Conservation (phyloP, 2,797 vertebrate genomes). For the Lithobates pipiens region DNA sequence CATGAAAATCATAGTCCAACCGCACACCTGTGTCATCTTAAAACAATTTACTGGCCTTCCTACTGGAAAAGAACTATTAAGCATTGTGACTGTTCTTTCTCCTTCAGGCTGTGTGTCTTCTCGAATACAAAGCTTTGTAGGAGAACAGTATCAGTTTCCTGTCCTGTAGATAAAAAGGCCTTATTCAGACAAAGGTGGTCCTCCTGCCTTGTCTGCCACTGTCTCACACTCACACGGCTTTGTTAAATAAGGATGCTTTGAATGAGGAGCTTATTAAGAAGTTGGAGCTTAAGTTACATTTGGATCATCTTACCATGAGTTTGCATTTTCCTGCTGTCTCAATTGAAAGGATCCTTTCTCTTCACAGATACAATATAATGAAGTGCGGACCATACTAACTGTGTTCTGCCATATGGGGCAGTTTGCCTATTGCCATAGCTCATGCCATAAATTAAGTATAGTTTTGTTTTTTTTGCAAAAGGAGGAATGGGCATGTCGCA, state of each 20-base stretch:
- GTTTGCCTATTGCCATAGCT: too few species aligned
- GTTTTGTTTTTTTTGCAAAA: too few species aligned
- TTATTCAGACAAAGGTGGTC: not conserved
- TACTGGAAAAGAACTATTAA: not conserved
- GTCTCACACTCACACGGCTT: not conserved
- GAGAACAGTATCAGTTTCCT: conserved; percentile 8
- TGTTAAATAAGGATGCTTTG: not conserved
- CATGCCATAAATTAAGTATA: too few species aligned
- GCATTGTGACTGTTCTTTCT: not conserved
- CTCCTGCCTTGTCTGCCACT: not conserved
- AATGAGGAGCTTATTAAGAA: not conserved
- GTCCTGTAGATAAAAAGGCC: not conserved
- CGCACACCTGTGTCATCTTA: not conserved
- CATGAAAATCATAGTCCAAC: not conserved
- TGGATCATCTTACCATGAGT: not conserved
- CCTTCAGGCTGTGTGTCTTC: not conserved
- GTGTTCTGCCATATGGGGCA: not conserved
- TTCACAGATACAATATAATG: not conserved
- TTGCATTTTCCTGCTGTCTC: conserved; percentile 6
- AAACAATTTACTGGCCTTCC: not conserved
- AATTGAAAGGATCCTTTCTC: not conserved
- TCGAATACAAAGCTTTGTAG: conserved; percentile 4
- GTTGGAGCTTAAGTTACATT: not conserved
- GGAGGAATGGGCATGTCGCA: too few species aligned
- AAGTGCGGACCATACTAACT: not conserved